Evolutionary conservation across 2,113 vertebrate genomes (phyloP).

Genomic region (Aegithalos caudatus): DNA sequence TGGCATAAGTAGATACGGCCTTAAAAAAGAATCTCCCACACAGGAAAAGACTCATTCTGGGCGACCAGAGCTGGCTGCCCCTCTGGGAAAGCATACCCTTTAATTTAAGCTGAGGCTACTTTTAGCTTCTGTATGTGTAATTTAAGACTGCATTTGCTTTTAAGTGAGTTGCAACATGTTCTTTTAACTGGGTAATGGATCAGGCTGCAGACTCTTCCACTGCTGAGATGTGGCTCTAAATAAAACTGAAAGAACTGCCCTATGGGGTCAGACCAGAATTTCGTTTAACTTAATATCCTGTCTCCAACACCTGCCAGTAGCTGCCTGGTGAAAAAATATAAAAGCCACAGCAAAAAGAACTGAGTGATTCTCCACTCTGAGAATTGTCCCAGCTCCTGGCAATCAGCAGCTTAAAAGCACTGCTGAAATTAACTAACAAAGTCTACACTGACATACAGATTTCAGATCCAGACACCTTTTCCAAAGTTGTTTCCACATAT

Average conservation of each 20-base stretch:
- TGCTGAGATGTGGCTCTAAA: conserved; percentile 17
- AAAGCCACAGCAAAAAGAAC: neutral
- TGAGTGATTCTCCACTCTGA: neutral
- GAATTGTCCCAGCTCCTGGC: neutral
- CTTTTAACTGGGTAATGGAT: conserved; percentile 38
- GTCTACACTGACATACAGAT: neutral
- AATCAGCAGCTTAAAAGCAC: neutral
- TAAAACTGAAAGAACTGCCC: conserved; percentile 37
- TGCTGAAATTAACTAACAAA: conserved; percentile 11
- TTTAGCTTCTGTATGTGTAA: conserved; percentile 25
- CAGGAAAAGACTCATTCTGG: conserved; percentile 23
- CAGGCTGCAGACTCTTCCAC: neutral
- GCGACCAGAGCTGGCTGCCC: neutral
- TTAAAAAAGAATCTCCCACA: conserved; percentile 23
- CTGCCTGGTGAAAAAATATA: neutral
- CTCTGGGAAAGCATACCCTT: conserved; percentile 24
- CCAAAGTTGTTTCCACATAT: neutral
- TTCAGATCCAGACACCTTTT: neutral
- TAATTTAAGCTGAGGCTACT: conserved; percentile 34
- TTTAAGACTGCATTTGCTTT: conserved; percentile 49
- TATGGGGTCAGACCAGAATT: conserved; percentile 18
- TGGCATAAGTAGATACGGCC: neutral
- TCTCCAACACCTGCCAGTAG: neutral
- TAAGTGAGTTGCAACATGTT: conserved; percentile 39
- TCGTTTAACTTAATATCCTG: conserved; percentile 11